Evolutionary conservation across 2,797 vertebrate species (phyloP).

Genomic region (Coilia nasus): DNA sequence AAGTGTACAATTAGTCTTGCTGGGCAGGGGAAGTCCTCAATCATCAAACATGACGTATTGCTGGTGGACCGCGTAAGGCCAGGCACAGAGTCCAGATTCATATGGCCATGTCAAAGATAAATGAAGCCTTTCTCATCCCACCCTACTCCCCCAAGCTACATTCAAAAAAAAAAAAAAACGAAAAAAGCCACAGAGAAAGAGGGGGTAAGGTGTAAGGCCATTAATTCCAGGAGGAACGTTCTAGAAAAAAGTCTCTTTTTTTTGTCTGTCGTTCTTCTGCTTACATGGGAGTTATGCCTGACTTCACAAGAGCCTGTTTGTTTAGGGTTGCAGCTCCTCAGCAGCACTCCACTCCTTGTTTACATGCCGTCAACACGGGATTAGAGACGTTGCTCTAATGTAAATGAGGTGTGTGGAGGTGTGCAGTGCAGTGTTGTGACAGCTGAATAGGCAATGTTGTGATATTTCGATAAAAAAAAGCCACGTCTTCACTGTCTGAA

Average conservation of each 20-base stretch:
- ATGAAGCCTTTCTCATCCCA: slow-evolving; percentile 16
- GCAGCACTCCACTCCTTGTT: slow-evolving; percentile 39
- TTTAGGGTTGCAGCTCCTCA: slow-evolving; percentile 41
- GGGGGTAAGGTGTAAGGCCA: slow-evolving; percentile 18
- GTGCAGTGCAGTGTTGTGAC: background rate
- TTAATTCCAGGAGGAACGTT: slow-evolving; percentile 13
- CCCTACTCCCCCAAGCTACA: background rate
- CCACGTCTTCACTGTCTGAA: background rate
- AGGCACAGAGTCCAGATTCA: slow-evolving; percentile 10
- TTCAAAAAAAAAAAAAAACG: no score
- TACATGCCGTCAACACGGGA: slow-evolving; percentile 31
- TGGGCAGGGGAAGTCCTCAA: slow-evolving; percentile 27
- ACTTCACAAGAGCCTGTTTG: slow-evolving; percentile 52
- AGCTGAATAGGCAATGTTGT: background rate
- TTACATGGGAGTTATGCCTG: slow-evolving; percentile 1
- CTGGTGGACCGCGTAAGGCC: background rate
- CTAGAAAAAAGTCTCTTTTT: background rate
- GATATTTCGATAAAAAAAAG: background rate
- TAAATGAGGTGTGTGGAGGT: slow-evolving; percentile 23
- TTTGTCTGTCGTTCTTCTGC: slow-evolving; percentile 2
- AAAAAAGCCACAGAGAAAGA: background rate
- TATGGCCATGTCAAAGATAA: background rate
- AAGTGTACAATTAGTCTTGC: slow-evolving; percentile 30
- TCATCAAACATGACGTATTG: slow-evolving; percentile 13
- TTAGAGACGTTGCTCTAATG: slow-evolving; percentile 34